Evolutionary conservation across 2,113 vertebrate genomes (phyloP).

Genomic region (Pachycephala philippinensis): DNA sequence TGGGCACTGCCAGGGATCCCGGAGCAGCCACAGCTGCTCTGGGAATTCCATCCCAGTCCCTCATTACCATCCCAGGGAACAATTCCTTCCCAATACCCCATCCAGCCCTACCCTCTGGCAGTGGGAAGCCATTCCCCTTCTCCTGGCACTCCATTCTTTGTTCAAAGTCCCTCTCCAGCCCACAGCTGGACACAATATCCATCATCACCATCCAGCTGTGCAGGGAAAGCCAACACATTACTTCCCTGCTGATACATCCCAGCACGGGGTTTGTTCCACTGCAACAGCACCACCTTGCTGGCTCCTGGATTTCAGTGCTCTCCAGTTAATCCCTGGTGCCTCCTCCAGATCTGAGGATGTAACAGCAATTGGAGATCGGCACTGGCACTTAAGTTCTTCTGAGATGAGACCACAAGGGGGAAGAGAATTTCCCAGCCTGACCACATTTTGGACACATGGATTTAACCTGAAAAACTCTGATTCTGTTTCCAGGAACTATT

Average conservation of each 20-base stretch:
- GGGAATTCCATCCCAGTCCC: too few species aligned
- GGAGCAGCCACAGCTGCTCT: background rate
- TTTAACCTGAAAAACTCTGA: background rate
- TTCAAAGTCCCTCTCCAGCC: background rate
- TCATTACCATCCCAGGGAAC: background rate
- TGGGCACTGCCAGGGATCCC: background rate
- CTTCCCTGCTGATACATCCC: background rate
- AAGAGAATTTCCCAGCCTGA: background rate
- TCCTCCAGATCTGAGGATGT: background rate
- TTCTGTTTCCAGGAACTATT: background rate
- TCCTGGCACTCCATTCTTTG: background rate
- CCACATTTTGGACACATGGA: accelerated
- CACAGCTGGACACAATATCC: background rate
- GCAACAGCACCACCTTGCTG: background rate
- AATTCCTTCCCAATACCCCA: background rate
- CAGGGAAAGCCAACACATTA: accelerated
- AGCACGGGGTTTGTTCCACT: background rate
- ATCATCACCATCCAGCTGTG: background rate
- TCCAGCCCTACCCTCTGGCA: background rate
- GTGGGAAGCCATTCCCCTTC: accelerated
- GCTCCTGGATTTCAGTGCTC: background rate
- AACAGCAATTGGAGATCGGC: background rate
- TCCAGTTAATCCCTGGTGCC: background rate
- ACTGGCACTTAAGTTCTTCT: too few species aligned
- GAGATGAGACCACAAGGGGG: accelerated